Evolutionary conservation across 2,113 vertebrate genomes (phyloP).

Genomic region (Anas platyrhynchos): DNA sequence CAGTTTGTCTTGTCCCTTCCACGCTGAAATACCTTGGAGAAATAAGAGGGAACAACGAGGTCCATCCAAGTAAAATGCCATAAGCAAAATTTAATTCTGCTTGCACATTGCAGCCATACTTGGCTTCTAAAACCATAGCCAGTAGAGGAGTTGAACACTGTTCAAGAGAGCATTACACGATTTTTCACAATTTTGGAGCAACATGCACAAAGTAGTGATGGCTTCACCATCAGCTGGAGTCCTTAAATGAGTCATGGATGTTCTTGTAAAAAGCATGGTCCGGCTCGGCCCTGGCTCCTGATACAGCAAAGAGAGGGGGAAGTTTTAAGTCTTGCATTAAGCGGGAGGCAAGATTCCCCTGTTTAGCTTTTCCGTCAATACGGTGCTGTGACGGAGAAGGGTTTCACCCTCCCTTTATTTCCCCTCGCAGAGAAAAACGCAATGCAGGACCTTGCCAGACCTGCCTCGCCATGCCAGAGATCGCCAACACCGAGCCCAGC

Average conservation of each 20-base stretch:
- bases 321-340: background rate
- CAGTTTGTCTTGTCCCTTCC: background rate
- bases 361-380: background rate
- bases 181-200: background rate
- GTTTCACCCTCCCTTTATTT: background rate
- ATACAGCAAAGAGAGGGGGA: background rate
- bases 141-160: background rate
- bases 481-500: conserved; percentile 59
- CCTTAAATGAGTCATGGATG: background rate
- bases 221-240: background rate
- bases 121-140: background rate
- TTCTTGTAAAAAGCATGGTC: background rate
- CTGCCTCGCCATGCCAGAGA: conserved; percentile 65
- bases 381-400: background rate
- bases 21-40: background rate
- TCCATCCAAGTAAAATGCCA: background rate
- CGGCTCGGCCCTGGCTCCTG: background rate
- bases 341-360: background rate
- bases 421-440: conserved; percentile 48
- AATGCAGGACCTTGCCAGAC: conserved; percentile 66
- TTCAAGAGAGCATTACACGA: background rate
- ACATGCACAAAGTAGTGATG: background rate
- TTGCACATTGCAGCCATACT: background rate
- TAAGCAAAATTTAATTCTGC: background rate
- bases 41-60: background rate